These are phyloP conservation scores for Varanus komodoensis DNA, from an alignment of 2,113 vertebrate genomes.

Conservation along the genomic window DNA sequence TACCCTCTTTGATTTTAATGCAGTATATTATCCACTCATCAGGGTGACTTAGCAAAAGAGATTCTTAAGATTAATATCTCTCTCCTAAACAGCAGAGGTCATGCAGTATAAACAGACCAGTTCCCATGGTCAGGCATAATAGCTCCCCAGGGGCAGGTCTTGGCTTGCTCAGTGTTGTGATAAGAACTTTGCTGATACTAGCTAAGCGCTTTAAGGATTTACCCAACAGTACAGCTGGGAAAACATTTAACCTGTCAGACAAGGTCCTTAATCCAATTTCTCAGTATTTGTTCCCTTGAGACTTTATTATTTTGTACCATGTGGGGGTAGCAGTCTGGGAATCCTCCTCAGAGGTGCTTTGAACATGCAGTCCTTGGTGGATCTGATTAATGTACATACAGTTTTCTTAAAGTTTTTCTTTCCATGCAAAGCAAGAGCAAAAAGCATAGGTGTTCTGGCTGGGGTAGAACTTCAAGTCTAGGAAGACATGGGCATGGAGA, in stretches of 20 bases:
- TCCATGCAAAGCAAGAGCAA: neutral
- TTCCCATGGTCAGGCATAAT: neutral
- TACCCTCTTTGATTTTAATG: too few species aligned
- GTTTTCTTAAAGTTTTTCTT: neutral
- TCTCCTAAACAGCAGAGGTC: neutral
- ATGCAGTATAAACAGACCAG: too few species aligned
- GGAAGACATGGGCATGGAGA: neutral
- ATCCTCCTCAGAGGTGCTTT: too few species aligned
- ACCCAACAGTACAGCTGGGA: neutral
- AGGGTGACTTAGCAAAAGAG: neutral
- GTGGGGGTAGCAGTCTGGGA: neutral
- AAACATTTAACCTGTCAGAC: neutral
- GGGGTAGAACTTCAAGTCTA: neutral
- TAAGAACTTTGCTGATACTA: neutral
- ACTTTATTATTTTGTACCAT: neutral
- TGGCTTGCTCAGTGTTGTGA: neutral
- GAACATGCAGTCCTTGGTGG: too few species aligned
- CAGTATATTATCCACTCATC: too few species aligned
- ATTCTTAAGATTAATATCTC: neutral
- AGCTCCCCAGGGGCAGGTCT: neutral
- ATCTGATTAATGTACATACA: neutral
- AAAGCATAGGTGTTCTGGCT: neutral
- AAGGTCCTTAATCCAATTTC: neutral
- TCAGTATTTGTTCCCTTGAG: neutral
- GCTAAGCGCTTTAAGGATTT: neutral